A percentile compares a stretch with the other conserved stretches of the same genome.
These are phyloP conservation scores for Halcyon badia DNA, from an alignment of 2,797 vertebrate genomes.

Conservation along the genomic window DNA sequence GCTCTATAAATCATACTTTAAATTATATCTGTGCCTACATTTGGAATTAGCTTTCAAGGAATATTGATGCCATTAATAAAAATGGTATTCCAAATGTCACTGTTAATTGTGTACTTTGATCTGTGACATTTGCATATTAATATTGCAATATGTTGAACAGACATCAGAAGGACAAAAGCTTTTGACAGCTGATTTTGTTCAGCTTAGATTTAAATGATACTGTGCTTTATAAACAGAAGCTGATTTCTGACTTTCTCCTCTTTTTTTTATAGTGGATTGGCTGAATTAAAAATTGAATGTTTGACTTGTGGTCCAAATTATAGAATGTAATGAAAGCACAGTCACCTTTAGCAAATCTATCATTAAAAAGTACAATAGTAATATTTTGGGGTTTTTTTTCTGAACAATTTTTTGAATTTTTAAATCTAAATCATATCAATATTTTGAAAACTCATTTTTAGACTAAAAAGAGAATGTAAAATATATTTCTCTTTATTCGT, in stretches of 20 bases:
- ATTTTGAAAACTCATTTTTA: neutral
- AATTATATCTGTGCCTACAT: neutral
- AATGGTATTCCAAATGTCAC: neutral
- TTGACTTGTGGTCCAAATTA: neutral
- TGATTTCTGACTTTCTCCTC: neutral
- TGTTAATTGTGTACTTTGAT: neutral
- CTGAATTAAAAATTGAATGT: neutral
- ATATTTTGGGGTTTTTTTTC: neutral
- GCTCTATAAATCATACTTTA: neutral
- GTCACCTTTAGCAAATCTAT: neutral
- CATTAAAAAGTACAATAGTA: neutral
- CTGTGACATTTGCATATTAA: conserved; percentile 8
- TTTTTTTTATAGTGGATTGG: neutral
- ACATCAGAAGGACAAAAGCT: neutral
- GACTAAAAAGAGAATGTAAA: neutral
- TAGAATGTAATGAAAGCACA: neutral
- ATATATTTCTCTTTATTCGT: neutral
- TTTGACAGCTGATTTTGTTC: neutral
- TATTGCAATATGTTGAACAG: neutral
- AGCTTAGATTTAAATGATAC: neutral
- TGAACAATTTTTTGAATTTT: neutral
- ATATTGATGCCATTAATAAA: neutral
- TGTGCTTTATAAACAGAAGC: neutral
- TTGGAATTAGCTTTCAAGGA: neutral
- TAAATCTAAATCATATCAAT: neutral